Evolutionary conservation across 2,888 invertebrate genomes (phyloP).

Genomic region (Taphrorychus bicolor): DNA sequence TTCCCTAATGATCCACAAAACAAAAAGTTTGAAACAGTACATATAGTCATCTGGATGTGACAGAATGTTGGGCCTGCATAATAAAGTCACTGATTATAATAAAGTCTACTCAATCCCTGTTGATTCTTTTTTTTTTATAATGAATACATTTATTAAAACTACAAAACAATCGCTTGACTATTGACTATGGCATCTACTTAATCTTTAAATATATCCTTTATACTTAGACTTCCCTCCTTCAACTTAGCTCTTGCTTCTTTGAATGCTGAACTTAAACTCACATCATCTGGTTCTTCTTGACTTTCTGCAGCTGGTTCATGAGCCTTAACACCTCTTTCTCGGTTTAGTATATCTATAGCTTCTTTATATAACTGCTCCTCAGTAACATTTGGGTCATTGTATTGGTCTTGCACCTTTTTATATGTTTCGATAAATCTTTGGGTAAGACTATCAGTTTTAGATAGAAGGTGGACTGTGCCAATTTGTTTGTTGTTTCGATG

Average conservation of each 20-base stretch:
- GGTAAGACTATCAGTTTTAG: conserved; percentile 63
- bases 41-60: no score
- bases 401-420: conserved; percentile 58
- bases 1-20: not conserved
- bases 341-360: conserved; percentile 59
- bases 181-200: not conserved
- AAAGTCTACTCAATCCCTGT: no score
- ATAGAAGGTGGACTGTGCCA: conserved; percentile 64
- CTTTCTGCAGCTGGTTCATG: conserved; percentile 7
- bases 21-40: not conserved
- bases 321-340: conserved; percentile 46
- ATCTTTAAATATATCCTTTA: conserved; percentile 56
- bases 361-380: conserved; percentile 63
- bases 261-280: conserved; percentile 50
- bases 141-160: not conserved
- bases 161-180: no score
- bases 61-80: no score
- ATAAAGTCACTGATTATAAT: no score
- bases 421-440: conserved; percentile 71
- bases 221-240: conserved; percentile 34
- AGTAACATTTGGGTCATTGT: conserved; percentile 53
- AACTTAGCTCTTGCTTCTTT: conserved; percentile 49
- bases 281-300: conserved; percentile 43
- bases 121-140: no score
- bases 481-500: conserved; percentile 67